Conservation (phyloP, 2,113 vertebrate genomes). For the Edolisoma coerulescens region DNA sequence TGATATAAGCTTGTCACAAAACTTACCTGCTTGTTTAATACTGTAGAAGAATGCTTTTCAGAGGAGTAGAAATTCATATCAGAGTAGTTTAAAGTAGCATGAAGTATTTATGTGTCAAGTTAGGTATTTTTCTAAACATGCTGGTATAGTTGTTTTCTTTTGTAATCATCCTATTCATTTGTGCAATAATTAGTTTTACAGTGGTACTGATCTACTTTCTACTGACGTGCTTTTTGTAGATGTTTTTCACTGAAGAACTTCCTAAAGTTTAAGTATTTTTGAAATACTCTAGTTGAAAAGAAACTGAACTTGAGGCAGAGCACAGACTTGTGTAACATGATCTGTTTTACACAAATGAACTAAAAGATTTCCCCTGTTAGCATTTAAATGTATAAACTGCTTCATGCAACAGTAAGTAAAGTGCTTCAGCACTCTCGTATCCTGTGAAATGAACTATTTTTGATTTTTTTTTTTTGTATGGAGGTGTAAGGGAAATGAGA, state of each 20-base stretch:
- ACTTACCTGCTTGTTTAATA: background rate
- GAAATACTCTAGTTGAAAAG: background rate
- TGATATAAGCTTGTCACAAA: background rate
- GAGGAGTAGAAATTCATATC: background rate
- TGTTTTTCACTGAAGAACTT: background rate
- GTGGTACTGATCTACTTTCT: background rate
- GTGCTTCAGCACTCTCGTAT: accelerated
- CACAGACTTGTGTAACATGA: background rate
- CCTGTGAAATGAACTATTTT: background rate
- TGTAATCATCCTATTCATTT: background rate
- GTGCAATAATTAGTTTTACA: background rate
- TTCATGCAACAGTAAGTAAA: background rate
- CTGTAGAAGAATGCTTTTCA: background rate
- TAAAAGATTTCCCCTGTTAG: background rate
- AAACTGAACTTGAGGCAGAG: background rate
- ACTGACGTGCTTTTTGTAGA: background rate
- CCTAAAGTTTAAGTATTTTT: background rate
- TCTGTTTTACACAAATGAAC: background rate
- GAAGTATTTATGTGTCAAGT: background rate
- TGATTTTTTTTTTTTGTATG: background rate
- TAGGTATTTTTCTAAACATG: background rate
- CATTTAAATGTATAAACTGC: background rate
- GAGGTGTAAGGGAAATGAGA: background rate
- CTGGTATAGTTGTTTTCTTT: background rate
- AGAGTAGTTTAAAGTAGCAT: background rate